Conservation (phyloP, 2,797 vertebrate species). For the Tragopan temminckii region DNA sequence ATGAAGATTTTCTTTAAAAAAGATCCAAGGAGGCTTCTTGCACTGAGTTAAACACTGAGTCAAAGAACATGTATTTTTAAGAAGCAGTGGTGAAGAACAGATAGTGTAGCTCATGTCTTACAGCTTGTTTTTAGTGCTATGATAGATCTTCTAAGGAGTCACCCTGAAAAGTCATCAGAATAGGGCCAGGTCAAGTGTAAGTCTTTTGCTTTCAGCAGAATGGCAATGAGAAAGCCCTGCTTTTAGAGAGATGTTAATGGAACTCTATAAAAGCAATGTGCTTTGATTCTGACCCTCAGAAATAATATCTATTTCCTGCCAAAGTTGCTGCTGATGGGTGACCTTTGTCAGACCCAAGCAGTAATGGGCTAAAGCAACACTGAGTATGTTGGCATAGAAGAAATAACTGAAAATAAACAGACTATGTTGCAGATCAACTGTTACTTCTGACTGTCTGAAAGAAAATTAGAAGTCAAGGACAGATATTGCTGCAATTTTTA, state of each 20-base stretch:
- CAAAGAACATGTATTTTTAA: neutral
- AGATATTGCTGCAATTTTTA: neutral
- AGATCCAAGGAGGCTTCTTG: neutral
- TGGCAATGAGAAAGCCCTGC: neutral
- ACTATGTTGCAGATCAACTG: neutral
- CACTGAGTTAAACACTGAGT: neutral
- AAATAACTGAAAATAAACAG: neutral
- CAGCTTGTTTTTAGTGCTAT: neutral
- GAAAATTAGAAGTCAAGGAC: neutral
- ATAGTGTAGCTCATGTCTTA: neutral
- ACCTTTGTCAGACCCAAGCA: neutral
- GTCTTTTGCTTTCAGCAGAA: neutral
- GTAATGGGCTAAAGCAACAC: neutral
- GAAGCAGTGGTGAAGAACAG: neutral
- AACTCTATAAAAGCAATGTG: constrained; percentile 10
- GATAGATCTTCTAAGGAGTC: neutral
- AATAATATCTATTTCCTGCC: neutral
- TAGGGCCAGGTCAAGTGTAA: neutral
- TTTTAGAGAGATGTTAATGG: constrained; percentile 36
- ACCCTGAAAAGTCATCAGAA: neutral
- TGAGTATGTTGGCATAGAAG: neutral
- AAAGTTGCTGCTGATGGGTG: neutral
- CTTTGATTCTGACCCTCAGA: neutral
- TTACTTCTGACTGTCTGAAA: neutral
- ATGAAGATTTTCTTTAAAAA: neutral